Evolutionary conservation across 2,888 invertebrate genomes (phyloP).

Genomic region (Busseola fusca): DNA sequence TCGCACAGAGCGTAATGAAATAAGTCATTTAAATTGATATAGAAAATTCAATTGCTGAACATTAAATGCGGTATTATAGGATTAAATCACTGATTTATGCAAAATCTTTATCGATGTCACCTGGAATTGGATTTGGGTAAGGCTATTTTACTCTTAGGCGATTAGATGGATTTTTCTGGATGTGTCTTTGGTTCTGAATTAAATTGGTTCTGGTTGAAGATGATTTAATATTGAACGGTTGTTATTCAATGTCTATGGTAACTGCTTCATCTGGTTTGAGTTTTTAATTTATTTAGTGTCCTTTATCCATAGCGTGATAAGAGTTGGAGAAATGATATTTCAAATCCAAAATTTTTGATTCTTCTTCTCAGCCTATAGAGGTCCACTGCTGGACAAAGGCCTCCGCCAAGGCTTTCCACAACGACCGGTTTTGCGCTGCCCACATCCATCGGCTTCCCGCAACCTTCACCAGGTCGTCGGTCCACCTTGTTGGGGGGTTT

Average conservation of each 20-base stretch:
- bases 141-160: slow-evolving; percentile 42
- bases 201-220: slow-evolving; percentile 38
- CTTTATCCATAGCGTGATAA: not conserved
- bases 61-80: slow-evolving; percentile 87
- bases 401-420: no score
- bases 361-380: no score
- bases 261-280: not conserved
- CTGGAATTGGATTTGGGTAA: slow-evolving; percentile 51
- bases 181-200: slow-evolving; percentile 20
- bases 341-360: no score
- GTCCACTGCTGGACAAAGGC: no score
- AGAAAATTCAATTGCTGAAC: slow-evolving; percentile 84
- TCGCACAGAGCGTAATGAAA: slow-evolving; percentile 81
- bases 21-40: slow-evolving; percentile 89
- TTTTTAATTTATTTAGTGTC: not conserved
- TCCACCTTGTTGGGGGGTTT: no score
- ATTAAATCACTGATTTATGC: slow-evolving; percentile 88
- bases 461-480: no score
- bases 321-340: not conserved
- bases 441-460: no score
- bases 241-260: slow-evolving; percentile 28
- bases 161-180: slow-evolving; percentile 42
- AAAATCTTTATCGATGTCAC: slow-evolving; percentile 51
- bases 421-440: no score
- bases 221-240: slow-evolving; percentile 36